phyloP scores from a whole-genome alignment of 2,888 invertebrate species.

The Gryllus longicercus region DNA sequence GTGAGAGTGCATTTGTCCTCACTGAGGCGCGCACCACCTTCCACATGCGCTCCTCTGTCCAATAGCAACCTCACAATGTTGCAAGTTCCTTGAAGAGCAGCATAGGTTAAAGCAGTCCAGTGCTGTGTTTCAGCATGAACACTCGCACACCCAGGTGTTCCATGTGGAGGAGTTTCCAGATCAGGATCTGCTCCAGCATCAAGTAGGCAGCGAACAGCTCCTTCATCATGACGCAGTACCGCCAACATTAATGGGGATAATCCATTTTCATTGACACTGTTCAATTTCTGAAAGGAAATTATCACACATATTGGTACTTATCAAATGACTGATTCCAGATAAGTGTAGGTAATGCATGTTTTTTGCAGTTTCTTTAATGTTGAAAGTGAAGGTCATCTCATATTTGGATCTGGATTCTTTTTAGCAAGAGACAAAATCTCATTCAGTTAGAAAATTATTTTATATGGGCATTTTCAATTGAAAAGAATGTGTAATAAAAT shows the following conservation, averaged over 20 bases:
- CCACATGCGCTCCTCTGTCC: conserved; percentile 77
- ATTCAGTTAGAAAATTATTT: too few relatives aligned
- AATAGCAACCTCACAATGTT: conserved; percentile 60
- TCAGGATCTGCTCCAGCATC: conserved; percentile 82
- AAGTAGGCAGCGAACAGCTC: conserved; percentile 66
- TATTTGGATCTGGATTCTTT: too few relatives aligned
- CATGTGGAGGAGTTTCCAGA: conserved; percentile 67
- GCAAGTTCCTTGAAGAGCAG: conserved; percentile 54
- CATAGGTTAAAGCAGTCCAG: conserved; percentile 88
- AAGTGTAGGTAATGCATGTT: too few relatives aligned
- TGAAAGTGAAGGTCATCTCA: too few relatives aligned
- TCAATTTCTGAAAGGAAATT: conserved; percentile 51
- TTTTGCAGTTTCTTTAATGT: too few relatives aligned
- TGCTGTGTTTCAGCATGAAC: conserved; percentile 66
- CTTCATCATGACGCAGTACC: conserved; percentile 74
- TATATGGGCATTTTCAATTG: too few relatives aligned
- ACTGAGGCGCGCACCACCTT: conserved; percentile 77
- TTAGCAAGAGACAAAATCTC: too few relatives aligned
- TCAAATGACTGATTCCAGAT: too few relatives aligned
- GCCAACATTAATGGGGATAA: conserved; percentile 82
- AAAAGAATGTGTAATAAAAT: too few relatives aligned
- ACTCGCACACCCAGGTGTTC: conserved; percentile 51
- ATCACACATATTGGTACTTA: too few relatives aligned
- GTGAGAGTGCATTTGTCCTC: conserved; percentile 85
- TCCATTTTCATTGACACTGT: conserved; percentile 74